These are phyloP conservation scores for Phasianus colchicus DNA, from an alignment of 2,113 vertebrate genomes.

Conservation along the genomic window DNA sequence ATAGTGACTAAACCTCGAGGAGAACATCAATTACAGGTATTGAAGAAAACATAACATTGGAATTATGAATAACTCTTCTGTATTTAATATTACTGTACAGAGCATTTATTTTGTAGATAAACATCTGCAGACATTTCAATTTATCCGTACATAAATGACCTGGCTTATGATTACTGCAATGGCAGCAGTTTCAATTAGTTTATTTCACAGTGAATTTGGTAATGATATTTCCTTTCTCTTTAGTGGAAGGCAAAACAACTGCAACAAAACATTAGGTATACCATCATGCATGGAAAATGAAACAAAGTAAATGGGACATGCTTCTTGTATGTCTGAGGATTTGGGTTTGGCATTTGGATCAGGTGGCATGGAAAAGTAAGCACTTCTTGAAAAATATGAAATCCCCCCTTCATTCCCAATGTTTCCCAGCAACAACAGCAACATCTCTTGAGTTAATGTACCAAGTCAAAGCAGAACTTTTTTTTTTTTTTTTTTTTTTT, in stretches of 20 bases:
- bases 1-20: slow-evolving; percentile 6
- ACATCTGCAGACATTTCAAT: neutral
- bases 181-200: neutral
- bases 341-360: neutral
- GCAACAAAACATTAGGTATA: neutral
- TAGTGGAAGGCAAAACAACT: neutral
- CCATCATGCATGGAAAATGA: neutral
- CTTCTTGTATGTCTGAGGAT: neutral
- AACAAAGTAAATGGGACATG: neutral
- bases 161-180: neutral
- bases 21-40: neutral
- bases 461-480: neutral
- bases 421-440: slow-evolving; percentile 18
- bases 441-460: slow-evolving; percentile 39
- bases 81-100: neutral
- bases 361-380: neutral
- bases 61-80: neutral
- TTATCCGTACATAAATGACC: neutral
- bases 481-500: neutral
- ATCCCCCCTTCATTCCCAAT: neutral
- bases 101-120: neutral
- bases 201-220: neutral
- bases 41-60: neutral
- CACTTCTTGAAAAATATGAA: neutral
- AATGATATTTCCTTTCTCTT: neutral